Base-by-base conservation (phyloP, 2,888 invertebrate genomes). In the Petrophora chlorosata region DNA sequence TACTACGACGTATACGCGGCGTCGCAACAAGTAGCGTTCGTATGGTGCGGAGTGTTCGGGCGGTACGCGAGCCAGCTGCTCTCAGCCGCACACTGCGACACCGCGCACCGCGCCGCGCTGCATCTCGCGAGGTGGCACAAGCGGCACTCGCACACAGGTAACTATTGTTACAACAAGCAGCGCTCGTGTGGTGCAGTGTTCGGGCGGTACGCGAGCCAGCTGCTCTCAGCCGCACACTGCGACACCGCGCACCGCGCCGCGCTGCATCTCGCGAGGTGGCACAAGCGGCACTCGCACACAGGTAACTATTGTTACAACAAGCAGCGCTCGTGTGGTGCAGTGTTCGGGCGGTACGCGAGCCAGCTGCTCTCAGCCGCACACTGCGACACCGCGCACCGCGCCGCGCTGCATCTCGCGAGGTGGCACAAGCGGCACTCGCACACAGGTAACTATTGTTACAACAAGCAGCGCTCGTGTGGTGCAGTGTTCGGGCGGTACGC, bases 221-320 rank as follows among this genome's bases (percentile, higher is more conserved):
- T 93, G 52, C 84, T 94, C 44, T 87, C 92, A 0, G 91, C 92
- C 0, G 81, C 92, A 56, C 96, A 97, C 76, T 95, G 97, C 71
- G 98, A 99, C 88, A 94, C 96, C 22, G 90, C 98, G 52, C 99
- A 99, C 80, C 92, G 97, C 66, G 95, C 97, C 48, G 95, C 98
- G 92, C 47, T 97, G 97, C 99, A 99, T 84, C 92, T 99, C 34
- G 98, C 99, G 3, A n/a, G 8, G 7, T 29, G 19, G 33, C 23
- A 8, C 39, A 42, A 9, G 29, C 48, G 10, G 3, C 25, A 5
- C n/a, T 8, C 12, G 8, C 30, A 29, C 5, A 8, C 25, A 25
- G 9, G 10, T 10, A n/a, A n/a, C n/a, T n/a, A n/a, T n/a, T n/a
- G 5, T 92, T 95, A 0, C 96, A 97, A 74, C 97, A 98, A 75